Evolutionary conservation across 2,888 invertebrate species (phyloP).

Genomic region (Melanotus villosus): DNA sequence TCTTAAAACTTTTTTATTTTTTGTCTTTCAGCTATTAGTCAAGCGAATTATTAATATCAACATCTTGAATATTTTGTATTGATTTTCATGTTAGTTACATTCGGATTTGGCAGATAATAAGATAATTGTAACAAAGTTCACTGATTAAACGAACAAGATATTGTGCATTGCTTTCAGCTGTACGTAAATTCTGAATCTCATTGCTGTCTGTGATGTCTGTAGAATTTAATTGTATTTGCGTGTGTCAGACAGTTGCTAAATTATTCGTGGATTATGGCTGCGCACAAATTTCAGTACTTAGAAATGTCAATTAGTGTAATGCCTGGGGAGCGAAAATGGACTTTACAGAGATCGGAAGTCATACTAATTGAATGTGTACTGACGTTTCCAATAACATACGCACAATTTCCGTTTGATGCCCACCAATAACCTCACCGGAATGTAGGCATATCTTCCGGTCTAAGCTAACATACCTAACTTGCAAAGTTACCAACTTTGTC

Average conservation of each 20-base stretch:
- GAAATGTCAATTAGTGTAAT: slow-evolving; percentile 10
- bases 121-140: no score
- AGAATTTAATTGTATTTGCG: slow-evolving; percentile 12
- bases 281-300: slow-evolving; percentile 7
- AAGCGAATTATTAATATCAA: no score
- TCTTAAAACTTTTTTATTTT: no score
- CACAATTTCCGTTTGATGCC: slow-evolving; percentile 2
- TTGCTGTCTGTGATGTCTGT: slow-evolving; percentile 7
- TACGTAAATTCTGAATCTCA: not conserved
- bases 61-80: no score
- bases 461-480: no score
- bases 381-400: slow-evolving; percentile 6
- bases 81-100: no score
- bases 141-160: no score
- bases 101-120: no score
- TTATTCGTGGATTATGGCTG: slow-evolving; percentile 11
- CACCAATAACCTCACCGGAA: not conserved
- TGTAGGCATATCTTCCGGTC: not conserved
- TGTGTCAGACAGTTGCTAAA: slow-evolving; percentile 19
- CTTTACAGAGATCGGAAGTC: slow-evolving; percentile 6
- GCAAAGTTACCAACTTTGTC: no score
- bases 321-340: slow-evolving; percentile 5
- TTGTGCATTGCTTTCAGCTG: not conserved
- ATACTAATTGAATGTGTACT: not conserved
- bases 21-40: no score